Evolutionary conservation across 1,140 invertebrate genomes (phyloP).

Genomic region (Babylonia areolata): DNA sequence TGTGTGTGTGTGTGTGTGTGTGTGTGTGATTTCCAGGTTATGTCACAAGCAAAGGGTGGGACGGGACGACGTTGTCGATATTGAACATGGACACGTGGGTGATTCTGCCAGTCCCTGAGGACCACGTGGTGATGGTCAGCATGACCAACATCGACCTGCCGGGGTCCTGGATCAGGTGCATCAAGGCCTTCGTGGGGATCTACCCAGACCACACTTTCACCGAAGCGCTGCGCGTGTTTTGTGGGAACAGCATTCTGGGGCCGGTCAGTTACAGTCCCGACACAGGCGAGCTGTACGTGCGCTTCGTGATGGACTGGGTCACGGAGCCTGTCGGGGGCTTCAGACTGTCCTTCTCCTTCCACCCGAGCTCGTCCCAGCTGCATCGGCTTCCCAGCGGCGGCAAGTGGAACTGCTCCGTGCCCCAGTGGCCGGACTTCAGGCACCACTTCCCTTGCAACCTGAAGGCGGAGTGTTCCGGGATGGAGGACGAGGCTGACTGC

Average conservation of each 20-base stretch:
- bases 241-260: not conserved
- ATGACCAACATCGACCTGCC: not conserved
- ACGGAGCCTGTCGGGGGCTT: not conserved
- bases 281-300: not conserved
- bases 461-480: not conserved
- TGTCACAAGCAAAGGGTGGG: not conserved
- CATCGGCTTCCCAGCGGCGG: not conserved
- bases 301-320: not conserved
- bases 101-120: not conserved
- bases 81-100: not conserved
- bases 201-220: not conserved
- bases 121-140: not conserved
- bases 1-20: not conserved
- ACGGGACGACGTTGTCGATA: not conserved
- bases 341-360: conserved; percentile 7
- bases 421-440: conserved; percentile 16
- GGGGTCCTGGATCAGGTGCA: not conserved
- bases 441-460: conserved; percentile 19
- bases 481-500: conserved; percentile 21
- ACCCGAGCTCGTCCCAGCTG: not conserved
- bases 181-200: not conserved
- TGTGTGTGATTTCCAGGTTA: not conserved
- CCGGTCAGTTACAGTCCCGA: not conserved
- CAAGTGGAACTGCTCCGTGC: conserved; percentile 31
- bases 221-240: not conserved